Conservation (phyloP, 2,113 vertebrate genomes). For the Prinia subflava region DNA sequence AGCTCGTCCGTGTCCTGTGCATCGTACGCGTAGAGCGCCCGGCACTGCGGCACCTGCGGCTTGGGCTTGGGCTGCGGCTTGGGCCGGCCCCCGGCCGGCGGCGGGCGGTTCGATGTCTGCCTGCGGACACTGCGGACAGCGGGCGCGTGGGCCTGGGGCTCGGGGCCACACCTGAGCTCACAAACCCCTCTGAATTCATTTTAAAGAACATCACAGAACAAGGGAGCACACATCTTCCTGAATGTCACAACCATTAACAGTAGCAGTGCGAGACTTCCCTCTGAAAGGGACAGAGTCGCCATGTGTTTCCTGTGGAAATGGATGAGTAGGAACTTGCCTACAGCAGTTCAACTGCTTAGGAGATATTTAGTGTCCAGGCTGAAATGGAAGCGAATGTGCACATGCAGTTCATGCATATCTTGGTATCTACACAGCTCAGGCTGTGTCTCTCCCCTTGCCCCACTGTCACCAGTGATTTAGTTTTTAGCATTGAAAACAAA, state of each 20-base stretch:
- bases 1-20: conserved; percentile 99
- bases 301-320: not conserved
- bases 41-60: conserved; percentile 95
- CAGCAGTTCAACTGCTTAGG: not conserved
- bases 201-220: not conserved
- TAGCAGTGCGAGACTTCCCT: too few species aligned
- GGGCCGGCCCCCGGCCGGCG: conserved; percentile 89
- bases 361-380: not conserved
- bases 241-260: not conserved
- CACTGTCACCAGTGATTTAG: not conserved
- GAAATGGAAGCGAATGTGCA: not conserved
- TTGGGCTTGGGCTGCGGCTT: conserved; percentile 97
- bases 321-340: not conserved
- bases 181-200: not conserved
- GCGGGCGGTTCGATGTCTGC: conserved; percentile 81
- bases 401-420: not conserved
- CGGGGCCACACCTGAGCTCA: not conserved
- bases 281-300: not conserved
- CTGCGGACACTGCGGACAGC: conserved; percentile 78
- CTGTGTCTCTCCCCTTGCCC: not conserved
- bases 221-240: not conserved
- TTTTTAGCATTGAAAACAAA: not conserved
- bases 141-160: fast-evolving
- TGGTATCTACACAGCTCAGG: not conserved
- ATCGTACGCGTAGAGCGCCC: conserved; percentile 93